Evolutionary conservation across 2,888 invertebrate genomes (phyloP).

Genomic region (Gordius sp.): DNA sequence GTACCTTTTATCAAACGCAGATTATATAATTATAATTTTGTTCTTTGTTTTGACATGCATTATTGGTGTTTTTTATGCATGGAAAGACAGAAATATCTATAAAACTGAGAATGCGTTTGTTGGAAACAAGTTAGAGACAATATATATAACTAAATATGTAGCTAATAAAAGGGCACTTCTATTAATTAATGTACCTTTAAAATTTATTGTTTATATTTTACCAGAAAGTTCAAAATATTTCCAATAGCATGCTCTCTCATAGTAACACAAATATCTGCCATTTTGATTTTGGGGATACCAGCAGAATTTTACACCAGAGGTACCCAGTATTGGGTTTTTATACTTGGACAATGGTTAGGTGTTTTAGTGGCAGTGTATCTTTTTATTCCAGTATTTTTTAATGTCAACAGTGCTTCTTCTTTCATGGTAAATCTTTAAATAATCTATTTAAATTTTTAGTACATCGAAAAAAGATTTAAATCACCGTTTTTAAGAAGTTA

Average conservation of each 20-base stretch:
- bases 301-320: slow-evolving; percentile 20
- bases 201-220: slow-evolving; percentile 4
- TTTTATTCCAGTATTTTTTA: slow-evolving; percentile 2
- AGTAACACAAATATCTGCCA: slow-evolving; percentile 20
- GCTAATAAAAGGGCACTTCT: background rate
- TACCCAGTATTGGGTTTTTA: slow-evolving; percentile 14
- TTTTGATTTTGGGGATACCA: slow-evolving; percentile 19
- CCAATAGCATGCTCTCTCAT: slow-evolving; percentile 19
- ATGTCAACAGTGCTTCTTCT: background rate
- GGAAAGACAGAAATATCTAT: slow-evolving; percentile 1
- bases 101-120: slow-evolving; percentile 12
- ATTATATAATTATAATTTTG: background rate
- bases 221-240: slow-evolving; percentile 6
- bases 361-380: background rate
- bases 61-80: slow-evolving; percentile 10
- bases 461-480: slow-evolving; percentile 8
- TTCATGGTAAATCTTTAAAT: background rate
- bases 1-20: background rate
- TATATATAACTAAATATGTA: background rate
- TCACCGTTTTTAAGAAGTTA: background rate
- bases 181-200: no score
- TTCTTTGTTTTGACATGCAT: background rate
- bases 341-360: background rate
- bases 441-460: background rate
- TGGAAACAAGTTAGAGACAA: background rate